phyloP scores from a whole-genome alignment of 2,113 vertebrate genomes.

The Dryoscopus gambensis region DNA sequence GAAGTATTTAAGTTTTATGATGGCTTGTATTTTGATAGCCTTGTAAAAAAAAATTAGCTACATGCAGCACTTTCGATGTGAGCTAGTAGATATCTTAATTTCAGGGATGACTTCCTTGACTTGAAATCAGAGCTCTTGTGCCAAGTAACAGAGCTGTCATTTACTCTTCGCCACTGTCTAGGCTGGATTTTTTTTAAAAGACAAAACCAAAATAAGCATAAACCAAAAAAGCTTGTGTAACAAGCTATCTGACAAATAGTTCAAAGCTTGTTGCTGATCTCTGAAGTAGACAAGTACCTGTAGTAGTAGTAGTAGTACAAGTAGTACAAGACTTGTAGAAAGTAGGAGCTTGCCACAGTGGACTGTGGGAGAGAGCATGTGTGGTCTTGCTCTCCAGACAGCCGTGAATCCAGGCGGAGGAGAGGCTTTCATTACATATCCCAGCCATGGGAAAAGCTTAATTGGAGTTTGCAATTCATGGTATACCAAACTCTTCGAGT shows the following conservation, averaged over 20 bases:
- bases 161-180: neutral
- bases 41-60: neutral
- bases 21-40: neutral
- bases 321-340: neutral
- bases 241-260: neutral
- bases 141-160: neutral
- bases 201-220: neutral
- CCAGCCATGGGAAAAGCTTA: slow-evolving; percentile 34
- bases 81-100: neutral
- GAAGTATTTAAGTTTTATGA: neutral
- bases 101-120: neutral
- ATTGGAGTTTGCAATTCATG: slow-evolving; percentile 6
- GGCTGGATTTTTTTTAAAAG: neutral
- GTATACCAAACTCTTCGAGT: neutral
- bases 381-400: slow-evolving; percentile 36
- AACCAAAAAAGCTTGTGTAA: neutral
- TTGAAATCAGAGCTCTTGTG: neutral
- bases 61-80: neutral
- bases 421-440: neutral
- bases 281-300: neutral
- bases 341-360: neutral
- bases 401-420: neutral
- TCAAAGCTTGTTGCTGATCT: neutral
- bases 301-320: neutral
- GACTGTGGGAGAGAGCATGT: neutral